A percentile compares a stretch with the other conserved stretches of the same genome.
Evolutionary conservation across 2,888 invertebrate genomes (phyloP).

Genomic region (Slavum lentiscoides): DNA sequence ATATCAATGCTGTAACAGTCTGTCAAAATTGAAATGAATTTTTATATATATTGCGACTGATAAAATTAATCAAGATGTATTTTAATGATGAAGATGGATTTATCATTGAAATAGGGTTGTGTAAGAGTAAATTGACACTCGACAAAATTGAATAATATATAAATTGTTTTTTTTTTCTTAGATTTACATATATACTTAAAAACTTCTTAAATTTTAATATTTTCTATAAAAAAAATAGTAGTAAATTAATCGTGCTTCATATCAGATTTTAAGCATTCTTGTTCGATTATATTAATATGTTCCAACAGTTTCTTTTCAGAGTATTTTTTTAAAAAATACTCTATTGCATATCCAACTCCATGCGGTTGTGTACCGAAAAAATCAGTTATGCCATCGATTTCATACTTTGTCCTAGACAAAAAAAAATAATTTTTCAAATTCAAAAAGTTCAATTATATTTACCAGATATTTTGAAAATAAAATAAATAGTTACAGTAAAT

Average conservation of each 20-base stretch:
- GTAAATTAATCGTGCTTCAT: neutral
- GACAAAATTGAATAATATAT: no score
- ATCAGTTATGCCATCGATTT: constrained; percentile 48
- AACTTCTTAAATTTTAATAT: neutral
- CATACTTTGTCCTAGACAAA: constrained; percentile 39
- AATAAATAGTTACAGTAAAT: neutral
- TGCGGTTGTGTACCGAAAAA: constrained; percentile 46
- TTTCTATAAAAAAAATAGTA: neutral
- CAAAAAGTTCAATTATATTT: no score
- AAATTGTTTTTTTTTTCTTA: no score
- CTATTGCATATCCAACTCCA: constrained; percentile 42
- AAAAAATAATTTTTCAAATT: no score
- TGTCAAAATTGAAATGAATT: no score
- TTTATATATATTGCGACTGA: no score
- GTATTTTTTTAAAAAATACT: constrained; percentile 50
- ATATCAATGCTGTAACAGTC: no score
- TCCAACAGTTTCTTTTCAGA: constrained; percentile 44
- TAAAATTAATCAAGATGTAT: no score
- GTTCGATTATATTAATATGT: constrained; percentile 48
- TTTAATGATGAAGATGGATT: no score
- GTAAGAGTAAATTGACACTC: no score
- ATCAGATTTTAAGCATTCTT: constrained; percentile 29
- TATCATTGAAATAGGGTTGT: no score
- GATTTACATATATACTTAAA: no score
- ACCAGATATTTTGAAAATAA: neutral